These are phyloP conservation scores for Cylloceria caligata DNA, from an alignment of 2,888 invertebrate species.

Conservation along the genomic window DNA sequence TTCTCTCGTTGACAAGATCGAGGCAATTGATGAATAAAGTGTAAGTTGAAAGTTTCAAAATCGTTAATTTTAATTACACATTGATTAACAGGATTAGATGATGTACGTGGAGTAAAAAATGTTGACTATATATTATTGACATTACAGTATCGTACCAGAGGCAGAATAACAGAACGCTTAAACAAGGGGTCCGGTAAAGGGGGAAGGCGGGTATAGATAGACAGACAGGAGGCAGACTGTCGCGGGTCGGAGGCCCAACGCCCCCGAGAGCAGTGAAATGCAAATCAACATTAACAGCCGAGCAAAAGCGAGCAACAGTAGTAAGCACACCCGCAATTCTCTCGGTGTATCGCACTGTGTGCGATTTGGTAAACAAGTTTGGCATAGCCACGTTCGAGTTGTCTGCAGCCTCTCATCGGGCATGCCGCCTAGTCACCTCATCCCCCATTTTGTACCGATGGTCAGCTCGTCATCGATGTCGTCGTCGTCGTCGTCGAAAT, in stretches of 20 bases:
- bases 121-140: slow-evolving; percentile 24
- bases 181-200: slow-evolving; percentile 1
- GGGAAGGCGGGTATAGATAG: slow-evolving; percentile 30
- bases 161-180: slow-evolving; percentile 1
- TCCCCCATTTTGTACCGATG: slow-evolving; percentile 2
- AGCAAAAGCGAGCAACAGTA: slow-evolving; percentile 28
- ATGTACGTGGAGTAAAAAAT: neutral
- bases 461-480: slow-evolving; percentile 40
- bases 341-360: slow-evolving; percentile 51
- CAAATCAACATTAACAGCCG: slow-evolving; percentile 67
- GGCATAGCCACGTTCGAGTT: slow-evolving; percentile 30
- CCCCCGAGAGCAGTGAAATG: slow-evolving; percentile 61
- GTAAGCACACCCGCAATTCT: slow-evolving; percentile 59
- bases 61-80: slow-evolving; percentile 11
- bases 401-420: slow-evolving; percentile 32
- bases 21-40: too few species aligned
- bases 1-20: too few species aligned
- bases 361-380: slow-evolving; percentile 64
- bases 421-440: slow-evolving; percentile 3
- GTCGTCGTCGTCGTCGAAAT: slow-evolving; percentile 33
- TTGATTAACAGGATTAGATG: neutral
- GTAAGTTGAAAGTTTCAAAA: neutral
- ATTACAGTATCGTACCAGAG: slow-evolving; percentile 20
- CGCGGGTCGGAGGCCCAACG: slow-evolving; percentile 58
- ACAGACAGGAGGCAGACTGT: slow-evolving; percentile 50